phyloP scores from a whole-genome alignment of 2,888 invertebrate species.

The Baronia brevicornis region DNA sequence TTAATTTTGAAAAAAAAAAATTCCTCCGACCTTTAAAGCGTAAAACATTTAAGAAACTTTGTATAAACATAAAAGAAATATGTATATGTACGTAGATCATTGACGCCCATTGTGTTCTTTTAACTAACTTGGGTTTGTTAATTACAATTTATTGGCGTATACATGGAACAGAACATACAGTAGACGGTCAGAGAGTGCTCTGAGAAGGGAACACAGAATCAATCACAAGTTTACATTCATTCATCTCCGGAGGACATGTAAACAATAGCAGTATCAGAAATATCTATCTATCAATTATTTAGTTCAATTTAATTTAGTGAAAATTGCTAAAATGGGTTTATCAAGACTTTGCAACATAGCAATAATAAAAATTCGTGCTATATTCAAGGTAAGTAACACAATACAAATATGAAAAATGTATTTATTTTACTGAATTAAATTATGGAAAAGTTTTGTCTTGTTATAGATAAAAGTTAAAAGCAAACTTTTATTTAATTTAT shows the following conservation, averaged over 20 bases:
- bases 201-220: conserved; percentile 23
- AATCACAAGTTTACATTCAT: conserved; percentile 26
- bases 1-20: too few relatives aligned
- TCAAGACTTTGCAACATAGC: conserved; percentile 1
- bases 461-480: too few relatives aligned
- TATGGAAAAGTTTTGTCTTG: background rate
- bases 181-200: conserved; percentile 35
- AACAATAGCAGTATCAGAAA: conserved; percentile 18
- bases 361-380: conserved; percentile 7
- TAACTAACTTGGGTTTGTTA: conserved; percentile 25
- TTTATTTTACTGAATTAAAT: conserved; percentile 4
- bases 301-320: background rate
- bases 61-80: too few relatives aligned
- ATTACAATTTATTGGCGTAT: conserved; percentile 40
- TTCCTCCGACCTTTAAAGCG: too few relatives aligned
- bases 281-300: background rate
- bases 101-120: conserved; percentile 2
- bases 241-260: conserved; percentile 26
- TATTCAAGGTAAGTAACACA: conserved; percentile 20
- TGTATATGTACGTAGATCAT: background rate
- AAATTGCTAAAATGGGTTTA: conserved; percentile 9
- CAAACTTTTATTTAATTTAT: too few relatives aligned
- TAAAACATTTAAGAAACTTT: too few relatives aligned
- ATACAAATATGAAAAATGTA: conserved; percentile 1
- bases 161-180: conserved; percentile 32